A percentile compares a stretch with the other conserved stretches of the same genome.
Conservation (phyloP, 1,140 invertebrate species). For the Penaeus japonicus region DNA sequence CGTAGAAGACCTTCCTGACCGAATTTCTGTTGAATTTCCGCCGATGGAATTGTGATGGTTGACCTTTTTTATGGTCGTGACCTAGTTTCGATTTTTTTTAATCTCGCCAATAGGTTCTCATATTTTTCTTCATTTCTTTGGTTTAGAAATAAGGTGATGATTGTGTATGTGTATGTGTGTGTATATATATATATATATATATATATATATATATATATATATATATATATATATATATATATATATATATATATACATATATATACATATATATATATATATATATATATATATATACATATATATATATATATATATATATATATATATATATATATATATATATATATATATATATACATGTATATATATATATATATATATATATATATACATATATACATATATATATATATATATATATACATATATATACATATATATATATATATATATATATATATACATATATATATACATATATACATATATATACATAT, state of each 20-base stretch:
- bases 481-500: too few species aligned
- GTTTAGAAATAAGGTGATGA: not conserved
- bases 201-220: not conserved
- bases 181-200: not conserved
- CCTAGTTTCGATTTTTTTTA: not conserved
- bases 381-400: too few species aligned
- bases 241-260: not conserved
- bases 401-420: too few species aligned
- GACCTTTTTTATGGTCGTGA: too few species aligned
- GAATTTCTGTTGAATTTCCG: too few species aligned
- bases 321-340: not conserved
- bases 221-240: not conserved
- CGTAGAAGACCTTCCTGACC: too few species aligned
- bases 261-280: not conserved
- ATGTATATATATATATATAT: not conserved
- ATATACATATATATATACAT: too few species aligned
- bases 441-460: too few species aligned
- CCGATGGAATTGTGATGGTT: too few species aligned
- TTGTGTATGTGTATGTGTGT: not conserved
- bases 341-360: constrained; percentile 6
- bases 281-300: not conserved
- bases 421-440: too few species aligned
- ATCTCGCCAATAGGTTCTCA: not conserved
- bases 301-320: not conserved
- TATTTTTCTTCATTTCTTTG: too few species aligned